Conservation (phyloP, 1,140 invertebrate species). For the Megalopta genalis region DNA sequence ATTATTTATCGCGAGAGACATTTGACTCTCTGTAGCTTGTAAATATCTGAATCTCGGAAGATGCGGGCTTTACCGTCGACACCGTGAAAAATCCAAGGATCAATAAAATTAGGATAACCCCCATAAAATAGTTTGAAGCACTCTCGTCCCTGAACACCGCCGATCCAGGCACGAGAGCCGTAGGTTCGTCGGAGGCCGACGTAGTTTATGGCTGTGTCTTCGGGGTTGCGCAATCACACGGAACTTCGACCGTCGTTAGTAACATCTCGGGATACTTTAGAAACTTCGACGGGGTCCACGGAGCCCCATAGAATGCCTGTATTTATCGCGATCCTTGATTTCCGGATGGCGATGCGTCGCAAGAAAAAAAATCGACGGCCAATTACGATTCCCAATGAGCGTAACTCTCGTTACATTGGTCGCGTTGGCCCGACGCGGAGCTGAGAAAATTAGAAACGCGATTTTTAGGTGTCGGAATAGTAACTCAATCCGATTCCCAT, state of each 20-base stretch:
- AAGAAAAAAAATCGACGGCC: background rate
- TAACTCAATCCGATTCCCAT: no score
- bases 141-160: background rate
- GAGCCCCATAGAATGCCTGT: constrained; percentile 32
- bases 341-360: background rate
- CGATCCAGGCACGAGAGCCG: background rate
- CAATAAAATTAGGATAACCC: constrained; percentile 8
- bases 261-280: constrained; percentile 28
- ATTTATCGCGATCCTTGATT: constrained; percentile 47
- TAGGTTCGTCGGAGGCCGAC: background rate
- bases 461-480: no score
- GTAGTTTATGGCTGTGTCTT: constrained; percentile 13
- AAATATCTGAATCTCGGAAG: background rate
- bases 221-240: constrained; percentile 7
- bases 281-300: constrained; percentile 16
- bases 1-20: no score
- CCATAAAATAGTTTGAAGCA: background rate
- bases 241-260: constrained; percentile 21
- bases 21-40: background rate
- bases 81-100: background rate
- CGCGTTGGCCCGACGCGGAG: background rate
- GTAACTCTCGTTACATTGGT: constrained; percentile 16
- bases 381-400: constrained; percentile 17
- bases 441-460: no score
- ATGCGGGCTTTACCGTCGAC: background rate